These are phyloP conservation scores for Sinocyclocheilus anophthalmus DNA, from an alignment of 2,113 vertebrate genomes.

Conservation along the genomic window DNA sequence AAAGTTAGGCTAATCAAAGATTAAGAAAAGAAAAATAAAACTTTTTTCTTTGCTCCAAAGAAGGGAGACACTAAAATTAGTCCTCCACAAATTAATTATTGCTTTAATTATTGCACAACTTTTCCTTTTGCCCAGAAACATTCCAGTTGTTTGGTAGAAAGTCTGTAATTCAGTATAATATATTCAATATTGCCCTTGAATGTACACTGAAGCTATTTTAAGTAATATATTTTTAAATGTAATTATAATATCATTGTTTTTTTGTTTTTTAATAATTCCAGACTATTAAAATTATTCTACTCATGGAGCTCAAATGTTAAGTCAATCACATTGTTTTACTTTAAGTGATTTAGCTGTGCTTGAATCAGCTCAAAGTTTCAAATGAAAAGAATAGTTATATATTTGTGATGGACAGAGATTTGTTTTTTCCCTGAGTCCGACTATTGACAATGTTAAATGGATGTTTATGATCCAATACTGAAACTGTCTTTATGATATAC, in stretches of 20 bases:
- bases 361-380: not conserved
- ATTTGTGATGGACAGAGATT: not conserved
- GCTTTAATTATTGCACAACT: not conserved
- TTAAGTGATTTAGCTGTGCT: conserved; percentile 1
- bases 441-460: conserved; percentile 4
- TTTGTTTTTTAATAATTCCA: not conserved
- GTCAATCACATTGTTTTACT: not conserved
- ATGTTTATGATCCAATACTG: conserved; percentile 33
- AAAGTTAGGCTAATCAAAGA: not conserved
- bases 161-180: not conserved
- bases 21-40: not conserved
- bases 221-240: not conserved
- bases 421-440: too few relatives aligned
- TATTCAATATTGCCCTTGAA: not conserved
- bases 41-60: not conserved
- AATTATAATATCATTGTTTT: not conserved
- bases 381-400: not conserved
- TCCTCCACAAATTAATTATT: not conserved
- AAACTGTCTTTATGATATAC: not conserved
- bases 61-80: not conserved
- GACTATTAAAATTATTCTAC: not conserved
- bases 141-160: conserved; percentile 9
- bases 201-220: not conserved
- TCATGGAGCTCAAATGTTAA: not conserved
- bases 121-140: not conserved